Conservation (phyloP, 1,140 invertebrate species). For the Oryctes rhinoceros region DNA sequence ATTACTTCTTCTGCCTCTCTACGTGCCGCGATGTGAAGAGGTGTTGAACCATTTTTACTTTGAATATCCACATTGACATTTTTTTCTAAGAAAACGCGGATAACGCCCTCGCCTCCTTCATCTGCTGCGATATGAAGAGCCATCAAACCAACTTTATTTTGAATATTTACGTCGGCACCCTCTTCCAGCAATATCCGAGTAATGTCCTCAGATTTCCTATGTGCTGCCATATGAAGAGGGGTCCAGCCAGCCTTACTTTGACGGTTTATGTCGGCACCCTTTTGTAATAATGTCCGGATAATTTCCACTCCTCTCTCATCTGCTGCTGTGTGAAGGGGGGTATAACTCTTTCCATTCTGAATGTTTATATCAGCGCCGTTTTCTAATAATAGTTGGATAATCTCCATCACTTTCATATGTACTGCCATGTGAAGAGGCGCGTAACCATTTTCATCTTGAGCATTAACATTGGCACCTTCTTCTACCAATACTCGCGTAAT, state of each 20-base stretch:
- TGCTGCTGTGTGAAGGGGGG: not conserved
- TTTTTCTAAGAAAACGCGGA: not conserved
- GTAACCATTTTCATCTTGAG: not conserved
- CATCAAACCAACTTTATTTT: not conserved
- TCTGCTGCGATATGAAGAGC: not conserved
- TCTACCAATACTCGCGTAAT: not conserved
- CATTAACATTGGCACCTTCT: not conserved
- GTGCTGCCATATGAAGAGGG: not conserved
- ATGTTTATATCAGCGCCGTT: not conserved
- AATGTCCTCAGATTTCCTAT: not conserved
- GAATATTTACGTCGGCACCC: not conserved
- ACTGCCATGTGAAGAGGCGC: not conserved
- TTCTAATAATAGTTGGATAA: not conserved
- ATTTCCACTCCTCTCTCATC: not conserved
- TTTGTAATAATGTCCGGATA: not conserved
- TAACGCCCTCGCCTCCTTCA: not conserved
- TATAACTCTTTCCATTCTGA: not conserved
- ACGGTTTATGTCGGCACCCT: not conserved
- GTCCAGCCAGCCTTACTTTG: not conserved
- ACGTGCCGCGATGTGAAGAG: not conserved
- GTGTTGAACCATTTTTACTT: not conserved
- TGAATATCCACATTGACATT: not conserved
- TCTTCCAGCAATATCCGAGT: not conserved
- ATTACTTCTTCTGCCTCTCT: no score
- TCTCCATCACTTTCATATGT: not conserved